Conservation (phyloP, 2,888 invertebrate genomes). For the Ligdia adustata region DNA sequence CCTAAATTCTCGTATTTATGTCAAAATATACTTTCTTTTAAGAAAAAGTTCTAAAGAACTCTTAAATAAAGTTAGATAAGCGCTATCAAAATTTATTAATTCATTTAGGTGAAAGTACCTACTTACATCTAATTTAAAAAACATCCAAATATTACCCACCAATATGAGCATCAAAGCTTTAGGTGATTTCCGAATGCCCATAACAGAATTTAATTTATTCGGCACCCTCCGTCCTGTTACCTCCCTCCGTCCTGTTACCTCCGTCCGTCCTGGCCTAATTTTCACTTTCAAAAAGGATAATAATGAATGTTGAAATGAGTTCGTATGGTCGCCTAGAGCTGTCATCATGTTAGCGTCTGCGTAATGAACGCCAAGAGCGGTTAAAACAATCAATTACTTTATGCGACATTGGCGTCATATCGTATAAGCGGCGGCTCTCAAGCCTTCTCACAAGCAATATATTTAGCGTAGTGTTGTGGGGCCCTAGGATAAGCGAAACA, state of each 20-base stretch:
- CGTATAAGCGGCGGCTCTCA: conserved; percentile 22
- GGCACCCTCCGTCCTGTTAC: neutral
- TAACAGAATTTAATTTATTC: conserved; percentile 2
- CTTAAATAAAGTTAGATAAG: no score
- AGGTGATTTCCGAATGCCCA: neutral
- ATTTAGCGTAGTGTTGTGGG: conserved; percentile 58
- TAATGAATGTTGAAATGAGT: neutral
- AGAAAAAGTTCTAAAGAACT: no score
- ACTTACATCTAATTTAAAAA: conserved; percentile 6
- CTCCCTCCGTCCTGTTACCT: neutral
- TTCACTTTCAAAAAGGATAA: neutral
- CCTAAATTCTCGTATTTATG: no score
- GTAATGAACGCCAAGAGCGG: conserved; percentile 38
- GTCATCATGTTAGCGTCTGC: conserved; percentile 44
- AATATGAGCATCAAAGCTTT: neutral
- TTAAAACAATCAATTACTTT: conserved; percentile 52
- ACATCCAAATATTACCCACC: conserved; percentile 10
- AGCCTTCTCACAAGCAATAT: conserved; percentile 53
- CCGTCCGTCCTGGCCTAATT: neutral
- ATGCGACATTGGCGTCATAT: conserved; percentile 30
- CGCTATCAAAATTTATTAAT: no score
- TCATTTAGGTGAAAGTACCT: no score
- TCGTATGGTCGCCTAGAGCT: conserved; percentile 27
- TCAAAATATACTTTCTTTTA: no score
- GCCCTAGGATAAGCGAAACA: conserved; percentile 14